Evolutionary conservation across 1,140 invertebrate genomes (phyloP).

Genomic region (Lamellibrachia luymesi): DNA sequence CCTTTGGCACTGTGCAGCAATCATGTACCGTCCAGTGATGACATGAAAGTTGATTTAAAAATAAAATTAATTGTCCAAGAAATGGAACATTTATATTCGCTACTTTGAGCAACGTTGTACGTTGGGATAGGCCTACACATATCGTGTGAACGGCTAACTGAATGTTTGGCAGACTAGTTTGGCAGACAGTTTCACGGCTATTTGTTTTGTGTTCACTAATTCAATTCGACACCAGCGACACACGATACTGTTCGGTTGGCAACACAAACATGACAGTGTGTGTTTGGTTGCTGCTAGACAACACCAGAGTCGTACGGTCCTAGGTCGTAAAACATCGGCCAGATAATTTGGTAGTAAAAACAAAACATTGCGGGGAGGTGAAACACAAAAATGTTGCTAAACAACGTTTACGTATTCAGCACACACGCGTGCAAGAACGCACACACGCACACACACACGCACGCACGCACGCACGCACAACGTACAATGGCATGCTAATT

Average conservation of each 20-base stretch:
- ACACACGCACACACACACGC: background rate
- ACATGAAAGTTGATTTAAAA: too few species aligned
- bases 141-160: background rate
- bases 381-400: background rate
- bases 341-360: background rate
- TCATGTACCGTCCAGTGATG: too few species aligned
- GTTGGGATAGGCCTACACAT: background rate
- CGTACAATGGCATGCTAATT: too few species aligned
- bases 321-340: background rate
- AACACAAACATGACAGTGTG: background rate
- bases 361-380: background rate
- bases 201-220: background rate
- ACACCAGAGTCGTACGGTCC: background rate
- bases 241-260: background rate
- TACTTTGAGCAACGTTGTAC: background rate
- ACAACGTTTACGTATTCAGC: background rate
- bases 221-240: background rate
- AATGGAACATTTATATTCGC: background rate
- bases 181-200: background rate
- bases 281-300: background rate
- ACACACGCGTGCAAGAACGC: background rate
- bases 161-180: background rate
- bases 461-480: background rate
- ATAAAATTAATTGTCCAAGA: background rate
- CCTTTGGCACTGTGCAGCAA: too few species aligned